Percentiles rank a stretch among this genome's conserved stretches.
Evolutionary conservation across 2,797 vertebrate species (phyloP).

Genomic region (Enteromius paludinosus): DNA sequence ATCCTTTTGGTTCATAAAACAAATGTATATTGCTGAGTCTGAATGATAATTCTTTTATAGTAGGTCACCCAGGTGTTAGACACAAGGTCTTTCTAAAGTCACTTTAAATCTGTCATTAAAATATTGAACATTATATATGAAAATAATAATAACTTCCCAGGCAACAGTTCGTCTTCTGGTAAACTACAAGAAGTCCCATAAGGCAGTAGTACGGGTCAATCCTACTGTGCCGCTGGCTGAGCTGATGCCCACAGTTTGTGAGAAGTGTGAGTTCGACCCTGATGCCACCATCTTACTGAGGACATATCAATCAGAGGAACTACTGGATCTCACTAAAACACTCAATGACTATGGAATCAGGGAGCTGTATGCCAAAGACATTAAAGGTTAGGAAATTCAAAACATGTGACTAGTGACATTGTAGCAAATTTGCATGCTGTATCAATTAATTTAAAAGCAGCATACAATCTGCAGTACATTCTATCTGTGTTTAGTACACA

Average conservation of each 20-base stretch:
- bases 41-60: not conserved
- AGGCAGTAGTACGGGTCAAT: constrained; percentile 90
- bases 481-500: not conserved
- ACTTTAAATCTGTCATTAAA: not conserved
- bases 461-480: not conserved
- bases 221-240: constrained; percentile 85
- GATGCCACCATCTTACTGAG: constrained; percentile 83
- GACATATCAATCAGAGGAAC: constrained; percentile 80
- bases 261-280: constrained; percentile 90
- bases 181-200: constrained; percentile 93
- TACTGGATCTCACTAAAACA: constrained; percentile 84
- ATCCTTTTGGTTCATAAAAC: not conserved
- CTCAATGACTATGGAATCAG: constrained; percentile 90
- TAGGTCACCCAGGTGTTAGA: not conserved
- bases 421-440: not conserved
- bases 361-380: constrained; percentile 89
- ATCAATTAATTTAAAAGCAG: not conserved
- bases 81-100: not conserved
- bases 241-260: constrained; percentile 83
- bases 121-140: too few species aligned
- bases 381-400: constrained; percentile 66
- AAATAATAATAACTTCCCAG: too few species aligned
- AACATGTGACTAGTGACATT: not conserved
- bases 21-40: not conserved
- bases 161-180: constrained; percentile 91